Base-by-base conservation (phyloP, 2,888 invertebrate species). In the Drosophila engyochracea region DNA sequence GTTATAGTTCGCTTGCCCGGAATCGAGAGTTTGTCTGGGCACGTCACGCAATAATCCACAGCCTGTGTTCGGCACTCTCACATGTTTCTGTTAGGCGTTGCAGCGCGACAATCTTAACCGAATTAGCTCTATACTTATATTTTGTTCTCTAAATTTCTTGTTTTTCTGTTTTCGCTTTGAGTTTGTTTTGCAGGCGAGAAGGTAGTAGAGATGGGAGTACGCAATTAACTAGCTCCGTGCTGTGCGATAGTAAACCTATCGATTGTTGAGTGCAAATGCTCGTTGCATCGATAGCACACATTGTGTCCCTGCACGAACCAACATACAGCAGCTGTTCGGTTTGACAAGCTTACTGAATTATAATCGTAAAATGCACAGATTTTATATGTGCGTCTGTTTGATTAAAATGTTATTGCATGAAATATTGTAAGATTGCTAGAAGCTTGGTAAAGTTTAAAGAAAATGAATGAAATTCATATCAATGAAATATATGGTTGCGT, bases 1-100 rank as follows among this genome's bases (percentile, higher is more conserved):
- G 84, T 90, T 90, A 88, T 82, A 80, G 67, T 76, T 76, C 41
- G 64, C 57, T 90, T 76, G 76, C 73, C 77, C 83, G 79, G 82
- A 68, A 65, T 74, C 49, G 22, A 47, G 41, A 41, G n/a, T 60
- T 35, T 62, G 49, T 79, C 47, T 66, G 54, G 67, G 81, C 70
- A 69, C 64, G 70, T 68, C 64, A 70, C 54, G 70, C 61, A 70
- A 79, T 69, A 66, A 65, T 82, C 51, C 70, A 72, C 76, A 58
- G 60, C 10, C 28, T 19, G 47, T 9, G 16, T 61, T 54, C 14
- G 52, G 28, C 33, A 62, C 59, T 54, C 53, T 85, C 70, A 88
- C 89, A 85, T 88, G 73, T 55, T 76, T 70, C 25, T 58, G 5
- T 68, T 39, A 55, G 62, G 35, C 63, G 69, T 22, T 52, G 30